Base-by-base conservation (phyloP, 2,113 vertebrate genomes). In the Catagonus wagneri region DNA sequence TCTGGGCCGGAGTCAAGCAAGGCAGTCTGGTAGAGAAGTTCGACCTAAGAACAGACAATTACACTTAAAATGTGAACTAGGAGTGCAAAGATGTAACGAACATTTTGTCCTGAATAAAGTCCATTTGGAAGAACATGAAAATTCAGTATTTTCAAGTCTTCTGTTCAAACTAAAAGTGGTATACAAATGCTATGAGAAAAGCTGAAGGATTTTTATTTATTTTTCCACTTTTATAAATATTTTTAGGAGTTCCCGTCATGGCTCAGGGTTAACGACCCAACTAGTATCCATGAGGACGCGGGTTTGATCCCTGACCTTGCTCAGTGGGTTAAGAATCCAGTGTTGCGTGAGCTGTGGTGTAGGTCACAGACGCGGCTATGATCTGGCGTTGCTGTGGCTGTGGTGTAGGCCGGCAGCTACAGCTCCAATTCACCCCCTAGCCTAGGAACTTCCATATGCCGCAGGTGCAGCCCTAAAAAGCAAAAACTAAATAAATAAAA, bases 171-270 rank as follows among this genome's bases (percentile, higher is more conserved):
- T 80, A 80, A 89, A 97, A 93, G 50, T 14, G 75, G 36, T 76
- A 44, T 3, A 71, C 12, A 94, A 71, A 75, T 83, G 81, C 61
- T 89, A 91, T 39, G 86, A 83, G 56, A 76, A 91, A 91, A 94
- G 54, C 65, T 39, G 8, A 50, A 44, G 29, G n/a, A 36, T 58
- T 94, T 92, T 89, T 39, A 72, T 23, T 93, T 25, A 75, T 32
- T 88, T 63, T 69, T 50, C 25, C 44, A 72, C 44, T 65, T 74
- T 65, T 65, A 65, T n/a, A 66, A 83, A 75, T 34, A 75, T 75
- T 50, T 89, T 83, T 66, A 83, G 44, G 44, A 44, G 44, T 44
- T 44, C 44, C 44, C 44, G 8, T 44, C 44, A 4, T 44, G 44
- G 44, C 44, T 44, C 44, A 44, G 44, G 8, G 44, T 44, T 44